phyloP scores from a whole-genome alignment of 2,797 vertebrate genomes.

The Onychomys arenicola region DNA sequence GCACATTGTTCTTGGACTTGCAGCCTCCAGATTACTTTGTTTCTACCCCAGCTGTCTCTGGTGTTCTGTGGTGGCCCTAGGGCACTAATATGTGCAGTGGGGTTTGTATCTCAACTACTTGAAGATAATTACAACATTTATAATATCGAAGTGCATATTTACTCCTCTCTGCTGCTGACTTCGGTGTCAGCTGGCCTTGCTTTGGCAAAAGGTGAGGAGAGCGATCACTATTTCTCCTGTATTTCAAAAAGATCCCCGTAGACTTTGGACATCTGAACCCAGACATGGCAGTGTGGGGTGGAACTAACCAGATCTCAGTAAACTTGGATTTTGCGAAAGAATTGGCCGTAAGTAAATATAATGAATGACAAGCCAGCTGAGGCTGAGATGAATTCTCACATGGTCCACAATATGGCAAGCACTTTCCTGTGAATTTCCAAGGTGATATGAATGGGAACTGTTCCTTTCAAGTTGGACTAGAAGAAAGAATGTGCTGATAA shows the following conservation, averaged over 20 bases:
- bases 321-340: conserved; percentile 5
- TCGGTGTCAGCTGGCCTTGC: not conserved
- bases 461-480: not conserved
- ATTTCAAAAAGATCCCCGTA: conserved; percentile 1
- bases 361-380: not conserved
- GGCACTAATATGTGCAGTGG: no score
- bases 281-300: not conserved
- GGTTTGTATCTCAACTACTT: not conserved
- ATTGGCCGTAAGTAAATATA: conserved; percentile 5
- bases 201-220: not conserved
- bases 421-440: not conserved
- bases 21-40: not conserved
- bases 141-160: conserved; percentile 9
- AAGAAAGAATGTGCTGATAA: not conserved
- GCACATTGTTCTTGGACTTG: not conserved
- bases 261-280: conserved; percentile 30
- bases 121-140: not conserved
- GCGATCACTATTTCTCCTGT: not conserved
- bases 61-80: not conserved
- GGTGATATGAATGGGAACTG: not conserved
- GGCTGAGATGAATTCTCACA: not conserved
- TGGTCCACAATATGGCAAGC: not conserved
- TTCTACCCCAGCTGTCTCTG: not conserved
- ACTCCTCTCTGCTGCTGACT: not conserved
- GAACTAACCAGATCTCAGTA: conserved; percentile 16